phyloP scores from a whole-genome alignment of 2,113 vertebrate species.

The Notarius quadriscutis region DNA sequence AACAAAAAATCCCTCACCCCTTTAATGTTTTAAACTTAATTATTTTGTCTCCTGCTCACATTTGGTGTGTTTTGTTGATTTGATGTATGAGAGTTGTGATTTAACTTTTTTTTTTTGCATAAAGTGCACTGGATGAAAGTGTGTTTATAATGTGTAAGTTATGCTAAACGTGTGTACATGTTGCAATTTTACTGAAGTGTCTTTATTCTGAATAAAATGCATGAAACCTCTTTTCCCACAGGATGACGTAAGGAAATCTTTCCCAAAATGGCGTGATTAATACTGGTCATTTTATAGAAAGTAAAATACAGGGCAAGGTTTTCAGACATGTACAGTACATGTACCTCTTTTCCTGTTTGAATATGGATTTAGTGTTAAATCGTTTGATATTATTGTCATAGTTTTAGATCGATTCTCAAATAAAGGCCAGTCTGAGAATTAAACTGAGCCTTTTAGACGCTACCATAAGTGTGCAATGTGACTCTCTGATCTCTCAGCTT shows the following conservation, averaged over 20 bases:
- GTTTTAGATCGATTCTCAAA: background rate
- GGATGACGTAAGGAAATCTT: no score
- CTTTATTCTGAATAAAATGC: background rate
- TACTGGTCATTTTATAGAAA: background rate
- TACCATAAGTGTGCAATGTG: constrained; percentile 25
- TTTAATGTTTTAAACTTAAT: no score
- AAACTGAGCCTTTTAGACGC: background rate
- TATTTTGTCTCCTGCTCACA: no score
- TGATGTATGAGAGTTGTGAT: background rate
- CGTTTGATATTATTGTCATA: background rate
- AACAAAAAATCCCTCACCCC: no score
- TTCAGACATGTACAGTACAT: background rate
- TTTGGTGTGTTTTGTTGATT: background rate
- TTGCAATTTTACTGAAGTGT: background rate
- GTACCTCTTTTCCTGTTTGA: background rate
- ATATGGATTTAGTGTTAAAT: background rate
- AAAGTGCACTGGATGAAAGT: no score
- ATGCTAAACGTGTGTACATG: no score
- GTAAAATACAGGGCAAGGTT: background rate
- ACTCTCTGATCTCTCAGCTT: constrained; percentile 52
- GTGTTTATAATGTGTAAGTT: no score
- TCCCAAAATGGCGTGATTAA: background rate
- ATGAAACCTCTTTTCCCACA: background rate
- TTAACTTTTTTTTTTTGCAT: no score
- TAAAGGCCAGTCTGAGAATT: background rate